Evolutionary conservation across 2,888 invertebrate species (phyloP), one percentile per base, ranked within the genome.

Genomic region (Diaperis boleti): DNA sequence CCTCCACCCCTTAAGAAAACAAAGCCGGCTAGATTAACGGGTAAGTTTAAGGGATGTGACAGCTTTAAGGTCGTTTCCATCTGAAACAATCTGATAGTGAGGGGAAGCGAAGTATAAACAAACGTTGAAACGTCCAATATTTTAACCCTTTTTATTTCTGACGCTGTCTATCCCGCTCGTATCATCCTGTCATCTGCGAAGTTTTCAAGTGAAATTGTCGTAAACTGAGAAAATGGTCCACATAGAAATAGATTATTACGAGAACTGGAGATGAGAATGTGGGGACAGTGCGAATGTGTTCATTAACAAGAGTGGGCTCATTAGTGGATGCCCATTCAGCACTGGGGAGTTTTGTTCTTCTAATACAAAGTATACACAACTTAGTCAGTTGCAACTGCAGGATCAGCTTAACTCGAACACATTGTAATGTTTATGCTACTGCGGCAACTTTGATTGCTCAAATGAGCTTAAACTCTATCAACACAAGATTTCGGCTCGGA

Each of bases 1-100:
- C 10, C 20, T 55, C 55, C 55, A 42, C 55, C 55, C 55, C 20
- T 55, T 55, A 55, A 55, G 31, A 55, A 55, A 55, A 55, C 55
- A 55, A 31, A 42, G 55, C n/a, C n/a, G n/a, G n/a, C 42, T 29
- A 55, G 55, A 55, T 55, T 55, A 55, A 55, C 55, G 52, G 52
- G 20, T 49, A 52, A 52, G 52, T 52, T 52, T 22, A 39, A 52
- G 52, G 52, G 52, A 39, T 52, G 37, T 52, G 52, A 52, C 52
- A 52, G 52, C 37, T 37, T 52, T 52, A 52, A 52, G 37, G 37
- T 39, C 52, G 22, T 39, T 37, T 37, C 35, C 13, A 50, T 50
- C 50, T 20, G 37, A 20, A 39, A 41, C 54, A 54, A 54, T 54
- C 41, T 54, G 39, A 29, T 39, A 31, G 52, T 39, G 26, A 50